Percentiles rank a stretch among this genome's conserved stretches.
These are phyloP conservation scores for Drosophila fulvimacula DNA, from an alignment of 2,888 invertebrate genomes.

Conservation along the genomic window DNA sequence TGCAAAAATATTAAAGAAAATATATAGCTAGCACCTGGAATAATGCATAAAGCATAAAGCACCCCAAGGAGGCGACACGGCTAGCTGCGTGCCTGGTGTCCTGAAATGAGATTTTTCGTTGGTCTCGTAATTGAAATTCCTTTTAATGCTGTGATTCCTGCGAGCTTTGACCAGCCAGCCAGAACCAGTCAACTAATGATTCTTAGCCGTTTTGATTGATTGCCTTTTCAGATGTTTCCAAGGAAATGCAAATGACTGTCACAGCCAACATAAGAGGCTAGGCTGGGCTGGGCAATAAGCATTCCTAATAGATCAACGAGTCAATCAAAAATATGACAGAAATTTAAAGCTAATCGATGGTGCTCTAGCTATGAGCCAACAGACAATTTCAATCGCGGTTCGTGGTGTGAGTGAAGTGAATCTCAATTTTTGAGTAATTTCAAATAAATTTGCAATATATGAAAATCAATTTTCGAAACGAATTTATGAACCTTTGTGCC, in stretches of 20 bases:
- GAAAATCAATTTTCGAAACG: too few relatives aligned
- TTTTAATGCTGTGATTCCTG: conserved; percentile 32
- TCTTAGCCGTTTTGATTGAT: conserved; percentile 46
- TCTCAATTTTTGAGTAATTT: too few relatives aligned
- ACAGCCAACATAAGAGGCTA: background rate
- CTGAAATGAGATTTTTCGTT: conserved; percentile 54
- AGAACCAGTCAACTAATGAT: conserved; percentile 34
- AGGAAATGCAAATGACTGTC: conserved; percentile 24
- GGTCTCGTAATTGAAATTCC: conserved; percentile 58
- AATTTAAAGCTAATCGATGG: conserved; percentile 3
- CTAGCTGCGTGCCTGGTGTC: conserved; percentile 44
- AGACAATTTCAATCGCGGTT: background rate
- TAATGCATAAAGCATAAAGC: conserved; percentile 56
- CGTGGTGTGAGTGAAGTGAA: too few relatives aligned
- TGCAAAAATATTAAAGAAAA: conserved; percentile 70
- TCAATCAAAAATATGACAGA: conserved; percentile 1
- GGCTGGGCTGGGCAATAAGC: background rate
- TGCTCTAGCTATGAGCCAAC: background rate
- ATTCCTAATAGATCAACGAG: background rate
- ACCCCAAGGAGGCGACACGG: conserved; percentile 26
- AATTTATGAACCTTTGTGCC: too few relatives aligned
- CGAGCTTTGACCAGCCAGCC: conserved; percentile 11
- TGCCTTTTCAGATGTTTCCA: conserved; percentile 25
- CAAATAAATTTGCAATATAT: too few relatives aligned
- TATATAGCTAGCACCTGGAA: conserved; percentile 55